Conservation (phyloP, 1,140 invertebrate genomes). For the Phthorimaea operculella region DNA sequence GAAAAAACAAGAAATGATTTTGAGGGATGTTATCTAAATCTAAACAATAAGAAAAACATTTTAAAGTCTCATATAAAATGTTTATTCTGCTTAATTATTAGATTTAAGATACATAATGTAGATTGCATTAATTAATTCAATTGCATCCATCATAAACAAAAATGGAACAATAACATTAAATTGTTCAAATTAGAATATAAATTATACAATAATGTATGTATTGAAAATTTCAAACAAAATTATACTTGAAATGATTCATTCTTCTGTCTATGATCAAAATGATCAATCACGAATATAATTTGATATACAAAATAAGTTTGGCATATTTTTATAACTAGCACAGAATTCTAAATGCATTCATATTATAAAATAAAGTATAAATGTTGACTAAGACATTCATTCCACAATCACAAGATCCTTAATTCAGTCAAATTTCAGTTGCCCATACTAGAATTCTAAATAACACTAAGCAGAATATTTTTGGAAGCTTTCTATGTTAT, state of each 20-base stretch:
- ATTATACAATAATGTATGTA: conserved; percentile 13
- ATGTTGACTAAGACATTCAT: conserved; percentile 54
- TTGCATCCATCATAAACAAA: conserved; percentile 44
- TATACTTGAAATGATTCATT: not conserved
- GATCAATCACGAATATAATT: conserved; percentile 24
- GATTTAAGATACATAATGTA: conserved; percentile 48
- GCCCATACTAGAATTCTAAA: conserved; percentile 45
- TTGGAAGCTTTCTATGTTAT: conserved; percentile 56
- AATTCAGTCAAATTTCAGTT: conserved; percentile 56
- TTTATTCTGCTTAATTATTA: conserved; percentile 63
- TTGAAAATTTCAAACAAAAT: not conserved
- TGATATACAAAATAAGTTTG: conserved; percentile 63
- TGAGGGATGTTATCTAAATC: too few species aligned
- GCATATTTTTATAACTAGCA: conserved; percentile 58
- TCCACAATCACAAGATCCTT: conserved; percentile 59
- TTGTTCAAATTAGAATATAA: conserved; percentile 24
- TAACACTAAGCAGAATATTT: conserved; percentile 50
- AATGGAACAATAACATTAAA: conserved; percentile 35
- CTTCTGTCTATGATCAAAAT: not conserved
- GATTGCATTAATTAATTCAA: conserved; percentile 56
- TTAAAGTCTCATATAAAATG: conserved; percentile 66
- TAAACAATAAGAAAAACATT: conserved; percentile 25
- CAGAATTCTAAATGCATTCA: conserved; percentile 60
- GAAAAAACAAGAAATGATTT: too few species aligned
- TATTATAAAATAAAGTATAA: conserved; percentile 50